Base-by-base conservation (phyloP, 2,797 vertebrate genomes). In the Sandelia bainsii region DNA sequence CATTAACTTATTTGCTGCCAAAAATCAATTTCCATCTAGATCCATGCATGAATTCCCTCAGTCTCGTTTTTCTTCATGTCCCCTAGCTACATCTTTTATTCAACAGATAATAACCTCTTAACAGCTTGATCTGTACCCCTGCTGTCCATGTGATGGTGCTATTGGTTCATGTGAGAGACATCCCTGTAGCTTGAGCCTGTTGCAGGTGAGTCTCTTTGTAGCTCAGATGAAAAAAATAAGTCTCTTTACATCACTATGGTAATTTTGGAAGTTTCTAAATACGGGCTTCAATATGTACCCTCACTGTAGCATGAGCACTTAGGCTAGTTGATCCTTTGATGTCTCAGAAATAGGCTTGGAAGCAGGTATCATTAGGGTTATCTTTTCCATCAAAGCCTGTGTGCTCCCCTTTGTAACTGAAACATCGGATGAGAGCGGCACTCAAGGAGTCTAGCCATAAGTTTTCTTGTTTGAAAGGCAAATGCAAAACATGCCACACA, bases 241-340 rank as follows among this genome's bases (percentile, higher is more conserved):
- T 72, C 66, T 59, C 63, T 46, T 79, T 29, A 77, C 69, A 71
- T 69, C 51, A 77, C 63, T 58, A 82, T 84, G 79, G 57, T 70
- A 84, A 90, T 86, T 74, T 76, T 32, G 59, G 72, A 79, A 79
- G 60, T 75, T 86, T 85, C 68, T 67, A 76, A 82, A 87, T 79
- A 59, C 16, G 12, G 86, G 72, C 75, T 79, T 57, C 62, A 54
- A 17, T 75, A 69, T 83, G 77, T 62, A 65, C 56, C 69, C 71
- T 84, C 80, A 74, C 72, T 67, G 75, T 85, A 86, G 80, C 82
- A 85, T 14, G 67, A 84, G 65, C 82, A 89, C 87, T 89, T 81
- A 80, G 86, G 81, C 74, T 81, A 84, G 85, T 87, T 91, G 90
- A 91, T 89, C 84, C 89, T 91, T 93, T 91, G 90, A 92, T 92